Base-by-base conservation (phyloP, 2,113 vertebrate genomes). In the Entosphenus tridentatus region DNA sequence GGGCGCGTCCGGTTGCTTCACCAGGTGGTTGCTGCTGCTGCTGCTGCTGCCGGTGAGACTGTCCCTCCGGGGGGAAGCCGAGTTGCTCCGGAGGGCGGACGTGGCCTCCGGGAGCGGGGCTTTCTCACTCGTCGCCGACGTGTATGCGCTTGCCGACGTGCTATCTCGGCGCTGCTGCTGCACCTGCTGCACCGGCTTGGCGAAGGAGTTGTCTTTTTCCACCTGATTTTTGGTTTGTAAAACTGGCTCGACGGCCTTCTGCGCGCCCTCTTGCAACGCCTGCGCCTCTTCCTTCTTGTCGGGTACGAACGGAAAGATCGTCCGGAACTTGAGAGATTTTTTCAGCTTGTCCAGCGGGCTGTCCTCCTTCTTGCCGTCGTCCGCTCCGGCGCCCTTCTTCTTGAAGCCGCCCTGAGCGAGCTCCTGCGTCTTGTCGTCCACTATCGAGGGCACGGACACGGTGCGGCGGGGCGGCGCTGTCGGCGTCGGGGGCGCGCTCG, bases 211-310 rank as follows among this genome's bases (percentile, higher is more conserved):
- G 62, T 65, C 21, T n/a, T 16, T 65, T 11, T 65, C 8, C 62
- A 11, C 21, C 62, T 65, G 62, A 65, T 9, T 65, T n/a, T 11
- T 65, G 8, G 62, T n/a, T 11, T 39, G 39, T 7, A 5, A 39
- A 39, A 39, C 62, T 16, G 21, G 9, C n/a, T 65, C 62, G n/a
- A n/a, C 21, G 62, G 21, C 62, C 10, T 9, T 8, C 62, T 65
- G 62, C 21, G 62, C n/a, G n/a, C 21, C 21, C 21, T 65, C 62
- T 21, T 65, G n/a, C 21, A 21, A 16, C 21, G n/a, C 62, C n/a
- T 65, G 62, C n/a, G 62, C n/a, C 62, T 65, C 62, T 65, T 65
- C n/a, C 62, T 65, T 65, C 62, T 65, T 21, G n/a, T n/a, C 9
- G n/a, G 62, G 21, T 9, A 9, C 8, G 62, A 16, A 16, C n/a